These are phyloP conservation scores for Dinocampus coccinellae DNA, from an alignment of 2,888 invertebrate species.

Conservation along the genomic window DNA sequence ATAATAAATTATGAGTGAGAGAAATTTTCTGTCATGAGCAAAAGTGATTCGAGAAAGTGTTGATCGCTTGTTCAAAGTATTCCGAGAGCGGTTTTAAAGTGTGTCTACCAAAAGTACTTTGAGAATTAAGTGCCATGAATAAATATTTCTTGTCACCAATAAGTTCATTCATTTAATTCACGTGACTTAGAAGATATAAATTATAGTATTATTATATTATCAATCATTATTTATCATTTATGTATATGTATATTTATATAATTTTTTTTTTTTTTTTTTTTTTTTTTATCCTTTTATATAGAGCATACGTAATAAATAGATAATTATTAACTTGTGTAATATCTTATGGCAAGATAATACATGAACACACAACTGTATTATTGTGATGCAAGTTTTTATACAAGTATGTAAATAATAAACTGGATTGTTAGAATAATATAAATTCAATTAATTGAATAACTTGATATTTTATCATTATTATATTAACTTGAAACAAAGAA, in stretches of 20 bases:
- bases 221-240: too few relatives aligned
- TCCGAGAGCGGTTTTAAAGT: constrained; percentile 39
- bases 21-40: constrained; percentile 14
- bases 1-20: constrained; percentile 11
- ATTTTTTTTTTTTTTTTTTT: too few relatives aligned
- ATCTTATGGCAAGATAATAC: background rate
- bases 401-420: too few relatives aligned
- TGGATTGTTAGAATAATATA: background rate
- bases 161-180: background rate
- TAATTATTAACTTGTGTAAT: background rate
- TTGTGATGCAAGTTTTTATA: background rate
- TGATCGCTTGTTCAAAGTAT: constrained; percentile 47
- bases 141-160: background rate
- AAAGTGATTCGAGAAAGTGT: constrained; percentile 56
- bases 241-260: too few relatives aligned
- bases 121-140: constrained; percentile 8
- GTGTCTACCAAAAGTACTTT: constrained; percentile 28
- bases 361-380: background rate
- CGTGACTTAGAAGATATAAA: background rate
- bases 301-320: background rate
- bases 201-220: background rate
- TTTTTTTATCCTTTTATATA: too few relatives aligned
- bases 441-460: background rate
- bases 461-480: background rate
- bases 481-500: background rate